Percentiles rank a stretch among this genome's conserved stretches.
Evolutionary conservation across 1,140 invertebrate species (phyloP).

Genomic region (Drosophila sturtevanti): DNA sequence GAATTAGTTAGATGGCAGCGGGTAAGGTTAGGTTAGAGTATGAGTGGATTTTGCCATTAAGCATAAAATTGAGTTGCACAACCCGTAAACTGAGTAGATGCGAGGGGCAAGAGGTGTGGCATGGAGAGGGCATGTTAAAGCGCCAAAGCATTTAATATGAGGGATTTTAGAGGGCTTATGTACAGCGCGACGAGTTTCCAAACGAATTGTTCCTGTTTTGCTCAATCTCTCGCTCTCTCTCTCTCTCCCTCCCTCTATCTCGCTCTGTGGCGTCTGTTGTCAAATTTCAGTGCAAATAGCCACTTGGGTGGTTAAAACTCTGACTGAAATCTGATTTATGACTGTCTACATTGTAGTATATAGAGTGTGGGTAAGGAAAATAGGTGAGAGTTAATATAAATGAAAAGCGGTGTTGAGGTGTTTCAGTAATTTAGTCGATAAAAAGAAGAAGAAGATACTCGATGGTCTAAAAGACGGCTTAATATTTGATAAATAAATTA

Average conservation of each 20-base stretch:
- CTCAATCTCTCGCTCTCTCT: too few relatives aligned
- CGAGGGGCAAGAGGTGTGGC: too few relatives aligned
- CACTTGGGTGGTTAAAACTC: slow-evolving; percentile 16
- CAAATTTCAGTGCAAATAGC: slow-evolving; percentile 20
- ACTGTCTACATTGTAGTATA: not conserved
- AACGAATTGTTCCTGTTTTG: not conserved
- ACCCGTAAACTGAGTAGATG: not conserved
- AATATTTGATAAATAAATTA: too few relatives aligned
- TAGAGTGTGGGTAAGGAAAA: not conserved
- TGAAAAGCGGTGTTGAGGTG: not conserved
- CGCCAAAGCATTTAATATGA: slow-evolving; percentile 56
- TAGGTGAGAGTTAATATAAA: not conserved
- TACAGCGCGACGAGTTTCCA: slow-evolving; percentile 18
- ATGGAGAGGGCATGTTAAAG: slow-evolving; percentile 5
- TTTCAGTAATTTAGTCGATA: not conserved
- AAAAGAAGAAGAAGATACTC: too few relatives aligned
- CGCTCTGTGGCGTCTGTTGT: slow-evolving; percentile 7
- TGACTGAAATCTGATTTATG: slow-evolving; percentile 36
- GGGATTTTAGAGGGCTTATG: slow-evolving; percentile 48
- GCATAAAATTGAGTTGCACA: slow-evolving; percentile 64
- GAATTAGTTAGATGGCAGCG: slow-evolving; percentile 41
- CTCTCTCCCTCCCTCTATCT: not conserved
- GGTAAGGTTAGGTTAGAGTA: not conserved
- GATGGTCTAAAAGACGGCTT: too few relatives aligned
- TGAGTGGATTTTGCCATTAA: slow-evolving; percentile 37